phyloP scores from a whole-genome alignment of 2,888 invertebrate species.

The Tinea semifulvella region DNA sequence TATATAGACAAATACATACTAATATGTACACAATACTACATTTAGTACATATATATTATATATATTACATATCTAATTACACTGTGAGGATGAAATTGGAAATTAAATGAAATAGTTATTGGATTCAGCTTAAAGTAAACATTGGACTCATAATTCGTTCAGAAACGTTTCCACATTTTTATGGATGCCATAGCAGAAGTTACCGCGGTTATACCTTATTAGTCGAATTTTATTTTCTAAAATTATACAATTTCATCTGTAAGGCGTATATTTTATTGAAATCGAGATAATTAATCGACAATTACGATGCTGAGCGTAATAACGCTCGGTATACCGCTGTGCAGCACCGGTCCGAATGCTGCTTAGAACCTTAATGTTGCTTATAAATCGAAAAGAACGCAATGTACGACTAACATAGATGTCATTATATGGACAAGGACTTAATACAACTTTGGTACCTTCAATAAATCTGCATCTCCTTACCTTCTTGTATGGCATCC shows the following conservation, averaged over 20 bases:
- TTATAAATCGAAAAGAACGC: slow-evolving; percentile 43
- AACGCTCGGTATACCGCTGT: slow-evolving; percentile 55
- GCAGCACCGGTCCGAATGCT: slow-evolving; percentile 34
- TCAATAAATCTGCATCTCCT: too few relatives aligned
- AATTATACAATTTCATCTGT: slow-evolving; percentile 59
- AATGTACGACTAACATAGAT: slow-evolving; percentile 26
- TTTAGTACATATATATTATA: too few relatives aligned
- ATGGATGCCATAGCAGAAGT: slow-evolving; percentile 37
- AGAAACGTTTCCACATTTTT: slow-evolving; percentile 37
- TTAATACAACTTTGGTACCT: too few relatives aligned
- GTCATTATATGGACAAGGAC: too few relatives aligned
- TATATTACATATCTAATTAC: too few relatives aligned
- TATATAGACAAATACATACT: too few relatives aligned
- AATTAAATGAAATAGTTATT: too few relatives aligned
- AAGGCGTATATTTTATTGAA: slow-evolving; percentile 60
- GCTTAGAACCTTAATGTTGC: slow-evolving; percentile 41
- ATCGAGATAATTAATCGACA: slow-evolving; percentile 62
- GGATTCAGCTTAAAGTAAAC: too few relatives aligned
- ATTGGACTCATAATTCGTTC: slow-evolving; percentile 37
- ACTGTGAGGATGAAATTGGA: too few relatives aligned
- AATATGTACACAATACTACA: too few relatives aligned
- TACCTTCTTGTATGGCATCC: too few relatives aligned
- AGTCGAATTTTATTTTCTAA: slow-evolving; percentile 46
- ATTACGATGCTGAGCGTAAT: slow-evolving; percentile 61
- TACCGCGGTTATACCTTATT: slow-evolving; percentile 51